Conservation (phyloP, 2,113 vertebrate genomes). For the Calyptommatus sinebrachiatus region DNA sequence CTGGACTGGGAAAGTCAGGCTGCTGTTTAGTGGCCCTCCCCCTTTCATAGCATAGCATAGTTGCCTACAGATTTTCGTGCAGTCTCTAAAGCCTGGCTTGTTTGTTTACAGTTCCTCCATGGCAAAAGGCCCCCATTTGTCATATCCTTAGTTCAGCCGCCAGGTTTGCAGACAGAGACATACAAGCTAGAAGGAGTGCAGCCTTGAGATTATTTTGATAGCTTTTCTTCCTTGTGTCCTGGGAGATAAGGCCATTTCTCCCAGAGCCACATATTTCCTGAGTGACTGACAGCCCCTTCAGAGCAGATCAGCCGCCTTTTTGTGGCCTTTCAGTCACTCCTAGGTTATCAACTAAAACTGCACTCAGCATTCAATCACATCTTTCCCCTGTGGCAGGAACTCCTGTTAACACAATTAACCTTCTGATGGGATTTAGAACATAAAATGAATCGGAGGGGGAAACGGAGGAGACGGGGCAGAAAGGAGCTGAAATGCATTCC, state of each 20-base stretch:
- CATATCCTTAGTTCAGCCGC: slow-evolving; percentile 39
- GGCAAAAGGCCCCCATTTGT: slow-evolving; percentile 24
- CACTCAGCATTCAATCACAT: slow-evolving; percentile 64
- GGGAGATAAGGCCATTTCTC: slow-evolving; percentile 65
- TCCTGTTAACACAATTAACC: slow-evolving; percentile 67
- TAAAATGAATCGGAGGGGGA: slow-evolving; percentile 55
- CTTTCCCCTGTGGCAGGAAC: slow-evolving; percentile 64
- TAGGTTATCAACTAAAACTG: slow-evolving; percentile 68
- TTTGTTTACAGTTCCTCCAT: slow-evolving; percentile 22
- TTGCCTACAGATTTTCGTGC: slow-evolving; percentile 29
- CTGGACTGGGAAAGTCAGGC: background rate
- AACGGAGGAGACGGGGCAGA: slow-evolving; percentile 9
- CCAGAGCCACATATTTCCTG: slow-evolving; percentile 50
- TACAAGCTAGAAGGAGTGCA: slow-evolving; percentile 28
- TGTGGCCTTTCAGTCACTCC: slow-evolving; percentile 57
- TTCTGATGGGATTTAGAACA: slow-evolving; percentile 68
- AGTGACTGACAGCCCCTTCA: slow-evolving; percentile 64
- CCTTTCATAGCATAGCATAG: background rate
- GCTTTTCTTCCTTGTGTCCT: slow-evolving; percentile 55
- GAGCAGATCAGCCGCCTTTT: slow-evolving; percentile 58
- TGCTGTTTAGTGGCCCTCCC: background rate
- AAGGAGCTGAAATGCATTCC: slow-evolving; percentile 61
- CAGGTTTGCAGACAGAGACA: slow-evolving; percentile 49
- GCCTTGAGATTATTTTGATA: slow-evolving; percentile 61
- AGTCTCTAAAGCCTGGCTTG: slow-evolving; percentile 38